Evolutionary conservation across 2,113 vertebrate genomes (phyloP).

Genomic region (Peromyscus leucopus): DNA sequence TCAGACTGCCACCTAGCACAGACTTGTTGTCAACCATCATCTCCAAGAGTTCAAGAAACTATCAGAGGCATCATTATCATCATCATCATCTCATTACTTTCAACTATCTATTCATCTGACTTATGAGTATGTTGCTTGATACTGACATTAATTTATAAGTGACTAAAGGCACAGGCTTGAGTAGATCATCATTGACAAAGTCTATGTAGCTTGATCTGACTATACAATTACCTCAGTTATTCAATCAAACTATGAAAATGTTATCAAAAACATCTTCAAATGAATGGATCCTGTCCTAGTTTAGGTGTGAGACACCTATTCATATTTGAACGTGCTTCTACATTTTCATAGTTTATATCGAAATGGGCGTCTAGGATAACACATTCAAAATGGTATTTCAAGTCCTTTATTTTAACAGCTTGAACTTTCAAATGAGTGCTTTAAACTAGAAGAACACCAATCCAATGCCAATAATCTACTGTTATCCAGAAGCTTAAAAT

Average conservation of each 20-base stretch:
- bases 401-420: constrained; percentile 22
- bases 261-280: not conserved
- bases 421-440: constrained; percentile 30
- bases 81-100: not conserved
- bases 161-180: constrained; percentile 34
- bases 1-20: constrained; percentile 76
- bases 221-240: not conserved
- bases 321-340: not conserved
- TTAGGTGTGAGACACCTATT: not conserved
- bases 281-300: not conserved
- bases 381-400: constrained; percentile 47
- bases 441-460: not conserved
- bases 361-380: not conserved
- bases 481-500: constrained; percentile 69
- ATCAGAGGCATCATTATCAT: not conserved
- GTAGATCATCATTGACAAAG: not conserved
- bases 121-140: not conserved
- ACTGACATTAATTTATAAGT: not conserved
- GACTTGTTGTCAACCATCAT: not conserved
- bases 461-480: constrained; percentile 43
- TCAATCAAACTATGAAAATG: constrained; percentile 32
- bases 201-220: not conserved
- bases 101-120: not conserved
- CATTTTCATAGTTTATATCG: constrained; percentile 33
- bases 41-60: not conserved